phyloP scores from a whole-genome alignment of 2,797 vertebrate genomes.

The Emys orbicularis region DNA sequence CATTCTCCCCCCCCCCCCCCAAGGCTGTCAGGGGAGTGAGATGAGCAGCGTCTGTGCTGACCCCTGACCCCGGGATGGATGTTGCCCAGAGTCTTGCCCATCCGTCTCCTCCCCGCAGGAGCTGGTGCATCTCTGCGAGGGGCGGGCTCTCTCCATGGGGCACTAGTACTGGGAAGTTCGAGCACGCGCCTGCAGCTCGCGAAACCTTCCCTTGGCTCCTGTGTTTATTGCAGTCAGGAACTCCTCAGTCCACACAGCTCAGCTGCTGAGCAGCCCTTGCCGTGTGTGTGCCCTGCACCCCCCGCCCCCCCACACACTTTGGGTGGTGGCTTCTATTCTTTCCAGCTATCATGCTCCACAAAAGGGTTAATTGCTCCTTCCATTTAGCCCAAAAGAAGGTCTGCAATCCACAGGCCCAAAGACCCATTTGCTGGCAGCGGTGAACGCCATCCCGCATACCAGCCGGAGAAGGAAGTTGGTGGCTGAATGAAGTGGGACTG shows the following conservation, averaged over 20 bases:
- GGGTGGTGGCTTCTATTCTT: background rate
- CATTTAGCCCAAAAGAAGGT: background rate
- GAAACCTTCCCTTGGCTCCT: background rate
- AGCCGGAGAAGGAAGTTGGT: background rate
- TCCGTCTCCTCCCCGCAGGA: background rate
- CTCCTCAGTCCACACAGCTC: background rate
- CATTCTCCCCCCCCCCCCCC: background rate
- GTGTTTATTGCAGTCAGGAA: background rate
- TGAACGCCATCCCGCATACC: fast-evolving
- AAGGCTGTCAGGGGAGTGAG: background rate
- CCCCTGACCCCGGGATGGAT: background rate
- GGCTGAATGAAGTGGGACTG: too few species aligned
- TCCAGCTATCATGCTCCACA: background rate
- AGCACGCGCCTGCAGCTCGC: background rate
- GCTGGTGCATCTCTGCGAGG: background rate
- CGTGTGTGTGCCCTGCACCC: too few species aligned
- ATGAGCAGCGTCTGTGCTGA: background rate
- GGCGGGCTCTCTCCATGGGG: background rate
- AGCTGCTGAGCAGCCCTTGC: too few species aligned
- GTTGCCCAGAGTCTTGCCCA: background rate
- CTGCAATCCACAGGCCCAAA: background rate
- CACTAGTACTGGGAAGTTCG: fast-evolving
- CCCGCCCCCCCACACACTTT: background rate
- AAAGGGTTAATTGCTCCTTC: background rate
- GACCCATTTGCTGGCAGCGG: background rate